These are phyloP conservation scores for Hymenopus coronatus DNA, from an alignment of 2,888 invertebrate species.

Conservation along the genomic window DNA sequence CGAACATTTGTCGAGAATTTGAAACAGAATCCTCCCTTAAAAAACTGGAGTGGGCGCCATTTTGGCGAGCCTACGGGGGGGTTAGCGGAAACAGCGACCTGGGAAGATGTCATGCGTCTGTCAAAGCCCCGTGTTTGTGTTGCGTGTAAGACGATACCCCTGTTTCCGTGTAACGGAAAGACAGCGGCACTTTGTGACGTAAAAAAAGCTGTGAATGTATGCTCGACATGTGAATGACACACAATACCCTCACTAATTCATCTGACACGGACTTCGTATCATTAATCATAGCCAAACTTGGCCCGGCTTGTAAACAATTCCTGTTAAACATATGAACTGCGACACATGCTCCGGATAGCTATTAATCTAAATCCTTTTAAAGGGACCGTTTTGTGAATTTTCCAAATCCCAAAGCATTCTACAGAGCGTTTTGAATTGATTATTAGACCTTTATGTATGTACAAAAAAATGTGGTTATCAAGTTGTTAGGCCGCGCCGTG, in stretches of 20 bases:
- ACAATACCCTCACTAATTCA: constrained; percentile 23
- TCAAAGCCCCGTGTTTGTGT: constrained; percentile 8
- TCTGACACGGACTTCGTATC: constrained; percentile 25
- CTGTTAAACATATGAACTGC: background rate
- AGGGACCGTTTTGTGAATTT: too few relatives aligned
- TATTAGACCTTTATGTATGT: too few relatives aligned
- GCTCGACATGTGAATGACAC: constrained; percentile 7
- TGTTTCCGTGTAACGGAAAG: background rate
- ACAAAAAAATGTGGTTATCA: too few relatives aligned
- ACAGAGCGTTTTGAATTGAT: too few relatives aligned
- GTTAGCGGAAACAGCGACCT: background rate
- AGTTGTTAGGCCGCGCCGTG: too few relatives aligned
- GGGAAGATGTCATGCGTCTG: background rate
- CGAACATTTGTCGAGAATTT: background rate
- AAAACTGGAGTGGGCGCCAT: background rate
- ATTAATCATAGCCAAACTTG: constrained; percentile 18
- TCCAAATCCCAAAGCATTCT: too few relatives aligned
- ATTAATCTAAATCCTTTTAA: background rate
- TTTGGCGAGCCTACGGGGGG: background rate
- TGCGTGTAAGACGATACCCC: constrained; percentile 5
- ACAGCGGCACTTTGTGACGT: background rate
- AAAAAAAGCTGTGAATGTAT: background rate
- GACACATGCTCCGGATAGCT: background rate
- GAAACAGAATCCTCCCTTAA: background rate
- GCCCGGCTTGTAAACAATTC: background rate